Conservation (phyloP, 2,113 vertebrate genomes). For the Natator depressus region DNA sequence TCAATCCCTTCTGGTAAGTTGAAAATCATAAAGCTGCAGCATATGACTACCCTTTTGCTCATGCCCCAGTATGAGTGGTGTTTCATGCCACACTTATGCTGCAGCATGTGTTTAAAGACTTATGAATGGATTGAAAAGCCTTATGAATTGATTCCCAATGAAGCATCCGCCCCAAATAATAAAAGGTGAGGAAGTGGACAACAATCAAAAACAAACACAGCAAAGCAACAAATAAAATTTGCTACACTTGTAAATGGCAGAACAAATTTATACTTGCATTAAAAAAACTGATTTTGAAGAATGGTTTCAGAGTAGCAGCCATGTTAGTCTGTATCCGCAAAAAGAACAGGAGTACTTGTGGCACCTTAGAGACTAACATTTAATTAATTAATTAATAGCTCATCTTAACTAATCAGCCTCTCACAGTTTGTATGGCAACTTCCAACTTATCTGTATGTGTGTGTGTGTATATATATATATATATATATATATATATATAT, state of each 20-base stretch:
- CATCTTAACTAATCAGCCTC: too few species aligned
- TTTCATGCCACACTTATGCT: neutral
- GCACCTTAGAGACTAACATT: too few species aligned
- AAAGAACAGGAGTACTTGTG: too few species aligned
- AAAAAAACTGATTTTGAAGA: neutral
- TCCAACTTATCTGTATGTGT: too few species aligned
- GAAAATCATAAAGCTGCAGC: neutral
- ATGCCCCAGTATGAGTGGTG: neutral
- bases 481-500: too few species aligned
- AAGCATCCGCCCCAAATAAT: neutral
- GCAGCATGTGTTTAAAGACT: neutral
- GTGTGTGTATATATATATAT: too few species aligned
- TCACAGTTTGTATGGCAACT: too few species aligned
- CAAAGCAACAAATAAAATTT: neutral
- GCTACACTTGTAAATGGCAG: neutral
- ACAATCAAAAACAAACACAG: neutral
- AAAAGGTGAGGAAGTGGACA: neutral
- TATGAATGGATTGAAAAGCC: neutral
- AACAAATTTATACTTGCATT: neutral
- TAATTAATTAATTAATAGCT: too few species aligned
- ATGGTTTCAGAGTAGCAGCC: too few species aligned
- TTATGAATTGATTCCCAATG: neutral
- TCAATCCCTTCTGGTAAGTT: neutral
- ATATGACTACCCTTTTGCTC: neutral
- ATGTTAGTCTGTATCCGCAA: too few species aligned